Base-by-base conservation (phyloP, 2,888 invertebrate genomes). In the Physocephala rufipes region DNA sequence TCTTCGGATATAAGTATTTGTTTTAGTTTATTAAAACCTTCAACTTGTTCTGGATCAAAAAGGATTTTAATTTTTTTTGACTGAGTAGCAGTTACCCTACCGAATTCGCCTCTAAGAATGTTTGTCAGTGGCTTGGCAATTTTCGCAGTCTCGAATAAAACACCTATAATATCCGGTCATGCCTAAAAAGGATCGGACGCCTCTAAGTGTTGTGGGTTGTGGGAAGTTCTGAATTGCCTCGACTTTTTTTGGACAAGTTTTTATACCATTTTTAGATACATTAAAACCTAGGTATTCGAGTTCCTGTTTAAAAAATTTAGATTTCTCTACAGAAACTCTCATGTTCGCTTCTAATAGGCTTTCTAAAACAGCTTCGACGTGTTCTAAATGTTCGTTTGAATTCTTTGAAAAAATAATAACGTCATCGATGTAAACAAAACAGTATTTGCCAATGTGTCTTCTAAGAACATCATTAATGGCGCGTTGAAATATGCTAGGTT, bases 31-130 rank as follows among this genome's bases (percentile, higher is more conserved):
- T 13, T 19, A 49, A 49, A 49, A 2, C n/a, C 49, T 12, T 47
- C n/a, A n/a, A n/a, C 19, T 49, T 49, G 49, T 13, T 12, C 49
- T 4, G 16, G n/a, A 19, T 16, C 84, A 78, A 15, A 84, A 81
- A 0, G 79, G 79, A 47, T 82, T 70, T 3, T 84, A 71, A 76
- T 85, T 83, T 63, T 83, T 84, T 73, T 85, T 83, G 19, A 45
- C 76, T 61, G 74, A 74, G 26, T 69, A 36, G n/a, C 75, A 53
- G 4, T 36, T 7, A 76, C 61, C 66, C 58, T 72, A 45, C 71
- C 74, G 61, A 75, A 74, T 68, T 74, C 72, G 9, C 72, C 73
- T 26, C 71, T 43, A 67, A 76, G 68, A 71, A 71, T 59, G 21
- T 71, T 74, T 9, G 74, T 76, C 28, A 76, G 70, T 36, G 73